A percentile compares a stretch with the other conserved stretches of the same genome.
Evolutionary conservation across 2,888 invertebrate species (phyloP).

Genomic region (Drosophila nigritarsus): DNA sequence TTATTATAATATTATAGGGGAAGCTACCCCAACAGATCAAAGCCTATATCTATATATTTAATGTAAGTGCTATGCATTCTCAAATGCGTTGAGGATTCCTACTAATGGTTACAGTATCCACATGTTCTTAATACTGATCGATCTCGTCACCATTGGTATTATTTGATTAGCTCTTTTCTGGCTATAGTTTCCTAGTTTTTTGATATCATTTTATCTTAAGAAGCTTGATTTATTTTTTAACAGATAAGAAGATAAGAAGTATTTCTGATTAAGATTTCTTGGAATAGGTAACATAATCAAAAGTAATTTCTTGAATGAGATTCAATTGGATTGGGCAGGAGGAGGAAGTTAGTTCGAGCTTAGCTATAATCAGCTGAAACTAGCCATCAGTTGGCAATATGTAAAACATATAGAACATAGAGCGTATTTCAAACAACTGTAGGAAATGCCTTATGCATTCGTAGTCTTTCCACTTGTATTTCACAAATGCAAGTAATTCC

Average conservation of each 20-base stretch:
- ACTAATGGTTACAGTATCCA: not conserved
- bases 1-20: not conserved
- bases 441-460: constrained; percentile 8
- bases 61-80: not conserved
- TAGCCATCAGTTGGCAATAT: not conserved
- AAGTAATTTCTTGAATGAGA: not conserved
- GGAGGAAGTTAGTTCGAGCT: not conserved
- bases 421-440: not conserved
- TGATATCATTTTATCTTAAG: not conserved
- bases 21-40: not conserved
- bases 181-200: not conserved
- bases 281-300: not conserved
- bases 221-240: not conserved
- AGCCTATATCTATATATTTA: not conserved
- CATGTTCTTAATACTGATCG: not conserved
- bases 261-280: not conserved
- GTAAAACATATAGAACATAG: not conserved
- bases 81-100: not conserved
- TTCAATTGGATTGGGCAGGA: not conserved
- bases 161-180: not conserved
- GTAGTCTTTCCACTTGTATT: constrained; percentile 15
- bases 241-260: not conserved
- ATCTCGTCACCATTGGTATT: not conserved
- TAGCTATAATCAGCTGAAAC: not conserved
- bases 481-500: constrained; percentile 47